Evolutionary conservation across 2,888 invertebrate genomes (phyloP), one percentile per base, ranked within the genome.

Genomic region (Drosophila lacicola): DNA sequence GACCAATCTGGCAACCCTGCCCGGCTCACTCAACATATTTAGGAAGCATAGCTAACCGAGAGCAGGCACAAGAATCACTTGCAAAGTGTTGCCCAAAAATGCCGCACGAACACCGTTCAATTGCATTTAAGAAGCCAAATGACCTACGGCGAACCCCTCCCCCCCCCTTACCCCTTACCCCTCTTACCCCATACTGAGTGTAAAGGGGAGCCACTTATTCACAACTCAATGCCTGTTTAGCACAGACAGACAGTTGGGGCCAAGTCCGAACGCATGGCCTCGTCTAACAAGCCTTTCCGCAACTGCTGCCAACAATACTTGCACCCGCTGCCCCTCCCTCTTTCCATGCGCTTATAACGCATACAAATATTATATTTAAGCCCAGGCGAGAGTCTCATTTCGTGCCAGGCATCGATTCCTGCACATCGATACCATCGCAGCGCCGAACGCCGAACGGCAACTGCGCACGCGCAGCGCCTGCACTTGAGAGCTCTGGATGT

Each of bases 121-220:
- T 80, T 82, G 80, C 82, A 82, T 86, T 90, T 79, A 89, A 90
- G 90, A 87, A 90, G 90, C 90, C 76, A 90, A 87, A 87, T 90
- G 90, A 89, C 90, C 90, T 78, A 56, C 58, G 86, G 90, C 80
- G 57, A 29, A 29, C 8, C 29, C 29, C 29, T 29, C 8, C 29
- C 29, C 2, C 6, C 29, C 29, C 8, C 71, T n/a, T n/a, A n/a
- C n/a, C n/a, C n/a, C n/a, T n/a, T n/a, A n/a, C 60, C 64, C 47
- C 14, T 57, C 36, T 29, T 8, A 29, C 8, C 8, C 2, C 29
- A 29, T 29, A 49, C 60, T 34, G 25, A 53, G 47, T 41, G 53
- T 8, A 17, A 61, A 44, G 21, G 4, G 33, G 10, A 9, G 5
- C 37, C 65, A 63, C 46, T 78, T 77, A 64, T 74, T 78, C 84